These are phyloP conservation scores for Xestia xanthographa DNA, from an alignment of 2,888 invertebrate genomes.

Conservation along the genomic window DNA sequence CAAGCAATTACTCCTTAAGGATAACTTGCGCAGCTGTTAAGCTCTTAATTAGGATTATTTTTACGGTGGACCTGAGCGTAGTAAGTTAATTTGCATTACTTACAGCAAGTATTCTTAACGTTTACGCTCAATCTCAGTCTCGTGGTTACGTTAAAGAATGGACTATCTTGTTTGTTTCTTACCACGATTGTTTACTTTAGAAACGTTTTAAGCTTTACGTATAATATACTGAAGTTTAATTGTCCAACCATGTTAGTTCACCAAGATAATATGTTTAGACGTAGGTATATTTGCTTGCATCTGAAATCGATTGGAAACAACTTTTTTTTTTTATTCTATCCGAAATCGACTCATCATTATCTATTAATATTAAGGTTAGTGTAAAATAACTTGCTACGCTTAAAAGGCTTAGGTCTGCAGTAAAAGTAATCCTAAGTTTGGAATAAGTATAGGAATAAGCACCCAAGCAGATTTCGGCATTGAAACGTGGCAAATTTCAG, in stretches of 20 bases:
- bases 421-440: background rate
- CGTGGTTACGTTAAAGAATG: background rate
- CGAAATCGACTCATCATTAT: background rate
- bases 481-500: background rate
- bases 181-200: background rate
- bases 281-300: background rate
- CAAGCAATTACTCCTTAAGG: constrained; percentile 49
- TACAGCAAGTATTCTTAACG: constrained; percentile 10
- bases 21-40: constrained; percentile 50
- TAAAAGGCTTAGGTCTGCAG: background rate
- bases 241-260: no score
- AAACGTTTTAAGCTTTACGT: background rate
- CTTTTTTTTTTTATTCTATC: background rate
- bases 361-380: background rate
- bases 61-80: constrained; percentile 38
- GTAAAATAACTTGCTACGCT: background rate
- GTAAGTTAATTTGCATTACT: constrained; percentile 57
- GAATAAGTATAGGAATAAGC: background rate
- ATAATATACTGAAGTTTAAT: background rate
- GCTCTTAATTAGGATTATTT: constrained; percentile 60
- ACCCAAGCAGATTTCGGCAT: background rate
- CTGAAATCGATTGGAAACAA: background rate
- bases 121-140: constrained; percentile 17
- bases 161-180: background rate
- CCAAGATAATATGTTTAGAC: background rate